Evolutionary conservation across 1,140 invertebrate species (phyloP), one percentile per base, ranked within the genome.

Genomic region (Zaprionus gabonicus): DNA sequence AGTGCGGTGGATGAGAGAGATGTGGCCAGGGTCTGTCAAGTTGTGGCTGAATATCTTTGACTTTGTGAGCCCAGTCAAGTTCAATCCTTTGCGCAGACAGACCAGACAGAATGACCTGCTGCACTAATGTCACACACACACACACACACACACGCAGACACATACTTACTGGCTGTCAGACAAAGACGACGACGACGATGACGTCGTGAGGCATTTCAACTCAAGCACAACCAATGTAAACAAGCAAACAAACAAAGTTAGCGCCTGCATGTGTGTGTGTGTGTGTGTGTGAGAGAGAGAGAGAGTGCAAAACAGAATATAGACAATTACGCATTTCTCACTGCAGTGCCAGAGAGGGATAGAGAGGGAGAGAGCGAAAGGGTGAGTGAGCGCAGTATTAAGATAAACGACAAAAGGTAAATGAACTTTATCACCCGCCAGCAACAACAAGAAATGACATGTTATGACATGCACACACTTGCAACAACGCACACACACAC

Each of bases 361-460:
- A 81, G 71, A 69, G 63, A 70, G 81, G 60, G 68, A 49, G 55
- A 41, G 53, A 31, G 58, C 17, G 65, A 44, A n/a, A 36, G 20
- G 20, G 3, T 7, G 38, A 41, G 38, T 7, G 38, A 59, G 46
- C 74, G 74, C 71, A 75, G 70, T 57, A 79, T 84, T 86, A 82
- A 84, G 82, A 90, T 88, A 87, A 87, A 88, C 77, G 83, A 79
- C 78, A 78, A 87, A 87, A 87, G 86, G 86, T 91, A 86, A 91
- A 91, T 87, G 86, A 91, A 91, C 86, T 91, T 82, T 87, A 91
- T 80, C 84, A 88, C 69, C 81, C 83, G 76, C 55, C 69, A 76
- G 69, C 68, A 76, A 72, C 66, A 85, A 70, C 73, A 70, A 85
- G 73, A 64, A 68, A 65, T 74, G 73, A 80, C 72, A 78, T 77